Percentiles rank a stretch among this genome's conserved stretches.
Conservation (phyloP, 1,140 invertebrate genomes). For the Triops longicaudatus region DNA sequence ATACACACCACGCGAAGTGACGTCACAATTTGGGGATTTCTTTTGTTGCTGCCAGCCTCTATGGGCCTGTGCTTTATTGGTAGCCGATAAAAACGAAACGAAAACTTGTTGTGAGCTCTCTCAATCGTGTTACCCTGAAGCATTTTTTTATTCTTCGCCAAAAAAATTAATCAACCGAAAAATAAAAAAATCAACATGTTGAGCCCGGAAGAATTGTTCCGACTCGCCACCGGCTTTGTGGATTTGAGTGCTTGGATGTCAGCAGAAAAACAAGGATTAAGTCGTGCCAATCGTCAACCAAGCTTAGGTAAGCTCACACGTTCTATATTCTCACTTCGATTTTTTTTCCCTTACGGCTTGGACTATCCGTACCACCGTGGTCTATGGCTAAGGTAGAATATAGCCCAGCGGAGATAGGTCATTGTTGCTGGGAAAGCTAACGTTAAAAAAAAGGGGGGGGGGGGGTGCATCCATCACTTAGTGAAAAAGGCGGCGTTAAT, state of each 20-base stretch:
- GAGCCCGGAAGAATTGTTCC: background rate
- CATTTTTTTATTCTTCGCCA: background rate
- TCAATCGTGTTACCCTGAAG: background rate
- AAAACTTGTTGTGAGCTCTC: too few relatives aligned
- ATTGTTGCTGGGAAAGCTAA: too few relatives aligned
- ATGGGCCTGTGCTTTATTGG: background rate
- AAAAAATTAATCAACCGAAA: background rate
- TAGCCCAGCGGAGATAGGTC: too few relatives aligned
- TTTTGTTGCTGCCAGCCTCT: background rate
- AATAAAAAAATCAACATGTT: background rate
- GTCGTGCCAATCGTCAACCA: constrained; percentile 10
- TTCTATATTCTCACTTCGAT: background rate
- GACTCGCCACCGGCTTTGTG: constrained; percentile 9
- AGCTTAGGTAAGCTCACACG: constrained; percentile 8
- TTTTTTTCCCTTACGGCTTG: background rate
- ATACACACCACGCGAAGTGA: background rate
- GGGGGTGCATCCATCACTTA: too few relatives aligned
- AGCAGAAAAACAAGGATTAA: constrained; percentile 7
- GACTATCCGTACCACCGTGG: background rate
- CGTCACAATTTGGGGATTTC: background rate
- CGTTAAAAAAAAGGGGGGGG: too few relatives aligned
- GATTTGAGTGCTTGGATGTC: constrained; percentile 11
- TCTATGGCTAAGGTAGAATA: too few relatives aligned
- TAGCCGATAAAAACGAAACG: too few relatives aligned
- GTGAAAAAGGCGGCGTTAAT: too few relatives aligned